These are phyloP conservation scores for Chaetura pelagica DNA, from an alignment of 2,113 vertebrate species.

Conservation along the genomic window DNA sequence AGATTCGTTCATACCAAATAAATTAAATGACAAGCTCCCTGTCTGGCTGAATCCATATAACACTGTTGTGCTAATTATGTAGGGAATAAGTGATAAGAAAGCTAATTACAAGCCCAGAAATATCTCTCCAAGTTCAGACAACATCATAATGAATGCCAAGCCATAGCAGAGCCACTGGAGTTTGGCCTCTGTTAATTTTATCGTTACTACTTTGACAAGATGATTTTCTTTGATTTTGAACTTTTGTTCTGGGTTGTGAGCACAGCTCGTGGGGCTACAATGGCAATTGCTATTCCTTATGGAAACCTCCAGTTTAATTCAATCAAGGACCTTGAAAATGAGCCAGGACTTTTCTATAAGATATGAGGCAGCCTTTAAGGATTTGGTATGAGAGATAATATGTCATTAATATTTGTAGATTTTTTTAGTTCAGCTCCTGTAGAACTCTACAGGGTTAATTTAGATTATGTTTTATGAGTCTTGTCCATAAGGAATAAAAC, in stretches of 20 bases:
- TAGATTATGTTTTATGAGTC: neutral
- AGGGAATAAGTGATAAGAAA: slow-evolving; percentile 57
- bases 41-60: slow-evolving; percentile 20
- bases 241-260: slow-evolving; percentile 23
- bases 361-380: neutral
- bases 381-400: neutral
- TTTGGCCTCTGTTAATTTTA: slow-evolving; percentile 10
- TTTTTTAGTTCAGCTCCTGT: neutral
- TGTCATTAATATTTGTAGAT: neutral
- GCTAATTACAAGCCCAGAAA: slow-evolving; percentile 66
- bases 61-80: slow-evolving; percentile 53
- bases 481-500: neutral
- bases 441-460: slow-evolving; percentile 31
- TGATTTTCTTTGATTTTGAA: slow-evolving; percentile 47
- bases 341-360: slow-evolving; percentile 8
- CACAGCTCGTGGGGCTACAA: neutral
- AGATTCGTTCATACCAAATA: neutral
- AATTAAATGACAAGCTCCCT: slow-evolving; percentile 40
- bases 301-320: slow-evolving; percentile 43
- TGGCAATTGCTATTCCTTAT: slow-evolving; percentile 20
- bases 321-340: slow-evolving; percentile 45
- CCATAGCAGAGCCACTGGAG: slow-evolving; percentile 26
- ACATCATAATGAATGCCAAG: slow-evolving; percentile 37
- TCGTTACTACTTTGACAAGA: slow-evolving; percentile 37
- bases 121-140: slow-evolving; percentile 46